phyloP scores from a whole-genome alignment of 2,797 vertebrate genomes.

The Hemitrygon akajei region DNA sequence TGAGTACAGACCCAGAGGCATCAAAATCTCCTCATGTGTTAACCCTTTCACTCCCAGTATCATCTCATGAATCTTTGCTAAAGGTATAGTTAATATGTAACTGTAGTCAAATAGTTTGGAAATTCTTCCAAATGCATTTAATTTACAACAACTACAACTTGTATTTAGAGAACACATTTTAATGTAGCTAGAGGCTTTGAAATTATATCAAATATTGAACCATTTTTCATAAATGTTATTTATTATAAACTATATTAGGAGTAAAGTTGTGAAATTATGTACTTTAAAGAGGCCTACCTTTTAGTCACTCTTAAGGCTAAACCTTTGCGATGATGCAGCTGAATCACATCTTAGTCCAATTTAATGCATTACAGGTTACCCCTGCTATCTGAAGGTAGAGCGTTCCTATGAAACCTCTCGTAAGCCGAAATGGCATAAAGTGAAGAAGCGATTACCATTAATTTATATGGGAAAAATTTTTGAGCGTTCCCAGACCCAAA shows the following conservation, averaged over 20 bases:
- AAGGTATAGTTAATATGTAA: neutral
- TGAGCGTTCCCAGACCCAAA: too few relatives aligned
- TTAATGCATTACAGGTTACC: too few relatives aligned
- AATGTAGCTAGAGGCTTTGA: neutral
- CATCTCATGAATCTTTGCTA: too few relatives aligned
- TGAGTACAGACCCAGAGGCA: too few relatives aligned
- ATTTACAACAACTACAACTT: neutral
- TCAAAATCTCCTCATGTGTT: too few relatives aligned
- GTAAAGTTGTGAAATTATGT: neutral
- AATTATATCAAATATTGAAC: neutral
- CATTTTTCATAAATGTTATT: neutral
- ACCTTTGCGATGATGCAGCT: neutral
- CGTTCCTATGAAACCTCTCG: too few relatives aligned
- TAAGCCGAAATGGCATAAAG: too few relatives aligned
- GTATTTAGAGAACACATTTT: too few relatives aligned
- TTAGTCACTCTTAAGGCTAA: neutral
- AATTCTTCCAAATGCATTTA: neutral
- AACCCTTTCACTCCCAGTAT: too few relatives aligned
- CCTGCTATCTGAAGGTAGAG: too few relatives aligned
- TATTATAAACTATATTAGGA: neutral
- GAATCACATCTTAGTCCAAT: neutral
- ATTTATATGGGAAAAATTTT: too few relatives aligned
- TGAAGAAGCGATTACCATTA: too few relatives aligned
- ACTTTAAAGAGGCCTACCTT: neutral
- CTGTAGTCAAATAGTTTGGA: neutral